These are phyloP conservation scores for Sinosuthora webbiana DNA, from an alignment of 2,113 vertebrate species.

Conservation along the genomic window DNA sequence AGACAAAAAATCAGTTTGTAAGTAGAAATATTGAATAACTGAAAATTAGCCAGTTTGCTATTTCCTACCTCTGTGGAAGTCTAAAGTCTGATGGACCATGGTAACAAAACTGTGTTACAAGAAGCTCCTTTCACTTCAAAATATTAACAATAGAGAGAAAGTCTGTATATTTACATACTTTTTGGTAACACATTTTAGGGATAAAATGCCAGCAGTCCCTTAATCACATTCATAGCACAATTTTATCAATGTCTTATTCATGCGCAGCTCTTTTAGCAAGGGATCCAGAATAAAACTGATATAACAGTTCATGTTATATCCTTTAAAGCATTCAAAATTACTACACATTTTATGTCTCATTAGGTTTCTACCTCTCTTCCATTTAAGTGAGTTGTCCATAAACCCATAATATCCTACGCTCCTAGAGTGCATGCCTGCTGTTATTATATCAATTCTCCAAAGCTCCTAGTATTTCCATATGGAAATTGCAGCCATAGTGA, in stretches of 20 bases:
- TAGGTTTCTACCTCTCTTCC: neutral
- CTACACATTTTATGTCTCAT: neutral
- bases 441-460: neutral
- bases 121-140: neutral
- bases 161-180: neutral
- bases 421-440: neutral
- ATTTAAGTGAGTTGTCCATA: neutral
- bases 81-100: neutral
- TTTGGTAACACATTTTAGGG: neutral
- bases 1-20: neutral
- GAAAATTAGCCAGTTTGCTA: neutral
- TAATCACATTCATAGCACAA: neutral
- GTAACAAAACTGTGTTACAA: neutral
- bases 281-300: neutral
- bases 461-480: slow-evolving; percentile 11
- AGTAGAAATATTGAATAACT: neutral
- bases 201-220: neutral
- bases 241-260: neutral
- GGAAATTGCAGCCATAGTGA: neutral
- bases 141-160: neutral
- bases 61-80: neutral
- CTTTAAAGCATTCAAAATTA: neutral
- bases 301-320: neutral
- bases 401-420: neutral
- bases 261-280: neutral